A percentile compares a stretch with the other conserved stretches of the same genome.
Evolutionary conservation across 1,140 invertebrate genomes (phyloP).

Genomic region (Brachionus manjavacas): DNA sequence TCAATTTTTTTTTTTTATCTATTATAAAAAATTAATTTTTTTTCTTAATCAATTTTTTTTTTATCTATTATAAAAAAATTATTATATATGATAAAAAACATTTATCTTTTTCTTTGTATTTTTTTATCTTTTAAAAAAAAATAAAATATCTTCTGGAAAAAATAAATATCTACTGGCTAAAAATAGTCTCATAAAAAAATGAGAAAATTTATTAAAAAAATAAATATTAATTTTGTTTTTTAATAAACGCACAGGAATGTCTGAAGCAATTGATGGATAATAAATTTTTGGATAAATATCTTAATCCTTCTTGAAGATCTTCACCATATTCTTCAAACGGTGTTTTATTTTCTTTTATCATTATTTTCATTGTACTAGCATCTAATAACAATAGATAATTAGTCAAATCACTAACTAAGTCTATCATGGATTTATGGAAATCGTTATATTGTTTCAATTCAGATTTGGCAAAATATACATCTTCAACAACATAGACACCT

Average conservation of each 20-base stretch:
- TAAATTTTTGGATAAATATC: neutral
- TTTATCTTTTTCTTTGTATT: no score
- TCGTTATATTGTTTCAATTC: neutral
- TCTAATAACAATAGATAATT: neutral
- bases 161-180: no score
- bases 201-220: neutral
- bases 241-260: neutral
- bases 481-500: constrained; percentile 1
- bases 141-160: no score
- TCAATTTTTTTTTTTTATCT: no score
- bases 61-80: no score
- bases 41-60: no score
- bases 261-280: neutral
- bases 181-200: no score
- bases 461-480: neutral
- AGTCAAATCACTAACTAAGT: neutral
- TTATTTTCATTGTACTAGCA: neutral
- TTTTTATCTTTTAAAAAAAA: no score
- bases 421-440: neutral
- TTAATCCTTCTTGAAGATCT: neutral
- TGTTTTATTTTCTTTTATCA: no score
- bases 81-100: no score
- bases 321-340: neutral
- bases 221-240: neutral
- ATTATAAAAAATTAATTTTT: no score